These are phyloP conservation scores for Shargacucullia verbasci DNA, from an alignment of 2,888 invertebrate species.

Conservation along the genomic window DNA sequence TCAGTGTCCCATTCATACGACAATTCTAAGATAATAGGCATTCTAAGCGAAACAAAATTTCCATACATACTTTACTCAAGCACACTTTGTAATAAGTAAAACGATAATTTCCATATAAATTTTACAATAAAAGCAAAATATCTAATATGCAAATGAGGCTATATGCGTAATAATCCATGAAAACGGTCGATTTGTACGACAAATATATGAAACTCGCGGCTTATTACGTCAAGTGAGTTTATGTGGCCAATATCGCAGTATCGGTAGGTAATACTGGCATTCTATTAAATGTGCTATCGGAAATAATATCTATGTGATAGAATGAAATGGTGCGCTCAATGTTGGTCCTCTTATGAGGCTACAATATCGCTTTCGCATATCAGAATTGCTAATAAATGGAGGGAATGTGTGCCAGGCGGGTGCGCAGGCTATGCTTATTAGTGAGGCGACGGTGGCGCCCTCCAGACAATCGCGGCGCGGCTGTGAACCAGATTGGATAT, in stretches of 20 bases:
- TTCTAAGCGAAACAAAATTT: constrained; percentile 52
- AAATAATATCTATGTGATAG: constrained; percentile 76
- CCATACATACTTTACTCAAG: constrained; percentile 57
- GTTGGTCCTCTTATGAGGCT: constrained; percentile 80
- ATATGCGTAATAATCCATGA: constrained; percentile 69
- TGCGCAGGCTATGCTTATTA: constrained; percentile 71
- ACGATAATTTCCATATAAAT: constrained; percentile 67
- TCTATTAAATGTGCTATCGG: constrained; percentile 79
- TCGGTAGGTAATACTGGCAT: constrained; percentile 77
- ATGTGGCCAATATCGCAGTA: constrained; percentile 79
- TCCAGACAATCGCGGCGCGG: constrained; percentile 62
- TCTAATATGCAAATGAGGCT: constrained; percentile 74
- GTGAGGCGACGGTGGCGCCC: constrained; percentile 69
- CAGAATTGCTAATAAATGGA: constrained; percentile 86
- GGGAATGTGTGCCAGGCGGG: constrained; percentile 78
- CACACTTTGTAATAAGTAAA: constrained; percentile 66
- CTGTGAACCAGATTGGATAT: constrained; percentile 53
- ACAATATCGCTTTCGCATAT: constrained; percentile 84
- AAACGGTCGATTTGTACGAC: constrained; percentile 81
- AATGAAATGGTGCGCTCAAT: constrained; percentile 77
- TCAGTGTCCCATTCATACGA: constrained; percentile 44
- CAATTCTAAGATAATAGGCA: constrained; percentile 53
- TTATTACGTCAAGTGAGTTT: constrained; percentile 82
- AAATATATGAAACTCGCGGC: constrained; percentile 80
- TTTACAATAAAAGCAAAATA: constrained; percentile 70